Conservation (phyloP, 1,140 invertebrate species). For the Melipona quadrifasciata region DNA sequence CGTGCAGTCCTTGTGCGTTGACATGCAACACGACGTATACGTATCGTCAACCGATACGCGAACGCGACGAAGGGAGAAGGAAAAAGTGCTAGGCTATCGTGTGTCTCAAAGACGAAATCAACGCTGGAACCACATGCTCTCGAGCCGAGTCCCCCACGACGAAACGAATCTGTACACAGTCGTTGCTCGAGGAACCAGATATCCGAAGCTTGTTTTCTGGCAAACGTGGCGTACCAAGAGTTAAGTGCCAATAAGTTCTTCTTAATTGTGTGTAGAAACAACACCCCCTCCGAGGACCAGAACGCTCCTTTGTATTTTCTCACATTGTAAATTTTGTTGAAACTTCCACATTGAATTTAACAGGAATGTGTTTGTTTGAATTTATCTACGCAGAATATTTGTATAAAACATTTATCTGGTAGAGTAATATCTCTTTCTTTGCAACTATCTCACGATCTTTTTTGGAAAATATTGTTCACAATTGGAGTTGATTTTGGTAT, state of each 20-base stretch:
- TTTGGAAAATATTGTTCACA: no score
- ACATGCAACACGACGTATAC: constrained; percentile 15
- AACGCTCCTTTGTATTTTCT: no score
- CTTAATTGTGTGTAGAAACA: no score
- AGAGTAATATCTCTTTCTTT: no score
- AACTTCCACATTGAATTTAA: no score
- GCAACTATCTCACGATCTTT: no score
- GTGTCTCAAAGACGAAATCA: constrained; percentile 43
- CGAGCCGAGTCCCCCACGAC: constrained; percentile 23
- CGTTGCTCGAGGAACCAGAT: constrained; percentile 30
- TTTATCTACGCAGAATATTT: no score
- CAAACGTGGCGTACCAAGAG: background rate
- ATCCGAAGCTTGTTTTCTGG: background rate
- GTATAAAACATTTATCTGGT: no score
- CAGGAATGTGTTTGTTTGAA: no score
- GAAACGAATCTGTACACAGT: constrained; percentile 14
- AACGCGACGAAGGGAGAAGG: background rate
- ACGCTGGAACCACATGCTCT: constrained; percentile 28
- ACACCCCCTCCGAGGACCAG: no score
- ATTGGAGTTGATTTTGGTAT: no score
- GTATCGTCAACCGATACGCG: constrained; percentile 33
- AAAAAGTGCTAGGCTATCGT: constrained; percentile 24
- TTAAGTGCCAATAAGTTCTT: background rate
- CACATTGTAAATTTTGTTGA: no score
- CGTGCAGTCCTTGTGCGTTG: background rate